These are phyloP conservation scores for Trissoscelio sp. DNA, from an alignment of 2,888 invertebrate genomes.

Conservation along the genomic window DNA sequence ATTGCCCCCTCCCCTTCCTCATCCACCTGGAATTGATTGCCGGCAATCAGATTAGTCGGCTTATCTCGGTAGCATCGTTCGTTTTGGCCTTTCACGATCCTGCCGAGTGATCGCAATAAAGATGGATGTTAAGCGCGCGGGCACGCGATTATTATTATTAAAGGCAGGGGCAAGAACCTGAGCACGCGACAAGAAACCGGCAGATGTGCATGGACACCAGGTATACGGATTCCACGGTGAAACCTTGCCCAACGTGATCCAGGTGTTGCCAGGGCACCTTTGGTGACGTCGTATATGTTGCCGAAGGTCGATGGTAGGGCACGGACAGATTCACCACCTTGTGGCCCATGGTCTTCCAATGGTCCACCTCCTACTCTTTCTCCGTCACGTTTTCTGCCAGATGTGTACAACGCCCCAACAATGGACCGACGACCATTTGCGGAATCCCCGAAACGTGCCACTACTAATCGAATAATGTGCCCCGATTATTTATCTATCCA, in stretches of 20 bases:
- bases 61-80: constrained; percentile 34
- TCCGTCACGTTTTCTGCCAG: constrained; percentile 52
- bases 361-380: constrained; percentile 53
- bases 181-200: constrained; percentile 66
- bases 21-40: constrained; percentile 1
- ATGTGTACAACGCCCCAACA: constrained; percentile 33
- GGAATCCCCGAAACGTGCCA: constrained; percentile 24
- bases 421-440: constrained; percentile 33
- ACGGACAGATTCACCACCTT: constrained; percentile 59
- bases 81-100: constrained; percentile 10
- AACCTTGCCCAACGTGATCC: constrained; percentile 67
- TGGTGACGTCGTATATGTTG: constrained; percentile 60
- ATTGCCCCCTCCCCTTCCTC: not conserved
- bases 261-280: constrained; percentile 52
- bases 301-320: constrained; percentile 62
- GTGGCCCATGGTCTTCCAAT: constrained; percentile 62
- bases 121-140: constrained; percentile 53
- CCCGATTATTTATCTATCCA: constrained; percentile 32
- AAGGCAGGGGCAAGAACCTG: constrained; percentile 63
- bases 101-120: constrained; percentile 42
- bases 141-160: constrained; percentile 67
- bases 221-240: constrained; percentile 64
- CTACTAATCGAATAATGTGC: constrained; percentile 24
- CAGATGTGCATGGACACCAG: constrained; percentile 53
- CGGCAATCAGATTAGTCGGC: constrained; percentile 34